A percentile compares a stretch with the other conserved stretches of the same genome.
Evolutionary conservation across 30 jellyfish, hydroid and myxozoan species (phyloP).

Genomic region (Aurelia coerulea): DNA sequence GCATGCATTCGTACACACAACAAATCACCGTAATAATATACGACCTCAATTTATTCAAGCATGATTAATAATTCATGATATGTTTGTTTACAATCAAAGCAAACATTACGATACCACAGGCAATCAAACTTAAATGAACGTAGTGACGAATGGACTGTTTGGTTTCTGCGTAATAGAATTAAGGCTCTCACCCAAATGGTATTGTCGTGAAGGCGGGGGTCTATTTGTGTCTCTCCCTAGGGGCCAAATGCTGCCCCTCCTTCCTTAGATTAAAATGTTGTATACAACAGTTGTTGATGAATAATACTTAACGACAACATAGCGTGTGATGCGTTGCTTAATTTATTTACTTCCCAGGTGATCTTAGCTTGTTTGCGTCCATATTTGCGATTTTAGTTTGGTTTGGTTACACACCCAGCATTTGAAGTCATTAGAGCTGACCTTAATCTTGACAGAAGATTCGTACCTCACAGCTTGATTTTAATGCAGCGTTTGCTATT

Average conservation of each 20-base stretch:
- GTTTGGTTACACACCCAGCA: too few relatives aligned
- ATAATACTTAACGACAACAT: not conserved
- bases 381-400: too few relatives aligned
- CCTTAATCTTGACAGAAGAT: too few relatives aligned
- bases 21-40: not conserved
- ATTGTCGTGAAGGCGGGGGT: conserved; percentile 42
- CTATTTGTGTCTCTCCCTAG: conserved; percentile 15
- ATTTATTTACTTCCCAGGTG: not conserved
- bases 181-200: conserved; percentile 2
- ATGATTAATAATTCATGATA: not conserved
- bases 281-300: conserved; percentile 14
- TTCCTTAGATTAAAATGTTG: not conserved
- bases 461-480: too few relatives aligned
- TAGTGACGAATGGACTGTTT: conserved; percentile 15
- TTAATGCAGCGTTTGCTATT: too few relatives aligned
- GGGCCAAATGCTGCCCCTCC: conserved; percentile 40
- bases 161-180: not conserved
- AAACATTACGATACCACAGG: conserved; percentile 7
- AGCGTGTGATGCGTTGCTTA: not conserved
- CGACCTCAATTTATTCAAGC: too few relatives aligned
- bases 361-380: not conserved
- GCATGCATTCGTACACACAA: too few relatives aligned
- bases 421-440: too few relatives aligned
- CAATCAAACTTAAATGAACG: conserved; percentile 11
- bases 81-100: conserved; percentile 2